phyloP scores from a whole-genome alignment of 2,888 invertebrate species.

The Sphaerophoria rueppellii region DNA sequence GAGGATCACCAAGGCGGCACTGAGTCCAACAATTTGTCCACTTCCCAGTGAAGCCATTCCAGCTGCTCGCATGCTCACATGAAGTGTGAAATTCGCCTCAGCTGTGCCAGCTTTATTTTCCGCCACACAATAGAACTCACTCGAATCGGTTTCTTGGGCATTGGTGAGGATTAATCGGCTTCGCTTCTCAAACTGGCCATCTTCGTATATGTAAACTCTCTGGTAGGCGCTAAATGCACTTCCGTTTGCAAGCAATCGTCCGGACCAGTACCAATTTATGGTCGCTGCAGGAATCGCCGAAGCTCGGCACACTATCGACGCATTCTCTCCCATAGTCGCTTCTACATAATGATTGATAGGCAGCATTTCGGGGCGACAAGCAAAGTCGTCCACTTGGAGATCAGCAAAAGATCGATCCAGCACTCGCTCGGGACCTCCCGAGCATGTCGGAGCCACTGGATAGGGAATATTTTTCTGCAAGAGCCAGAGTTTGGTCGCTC shows the following conservation, averaged over 20 bases:
- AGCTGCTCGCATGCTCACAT: constrained; percentile 89
- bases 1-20: constrained; percentile 90
- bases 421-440: constrained; percentile 87
- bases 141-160: constrained; percentile 91
- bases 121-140: constrained; percentile 94
- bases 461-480: constrained; percentile 89
- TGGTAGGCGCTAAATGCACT: constrained; percentile 91
- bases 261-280: constrained; percentile 94
- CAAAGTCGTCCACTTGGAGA: constrained; percentile 91
- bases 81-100: constrained; percentile 94
- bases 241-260: constrained; percentile 89
- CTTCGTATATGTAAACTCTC: constrained; percentile 89
- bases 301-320: constrained; percentile 91
- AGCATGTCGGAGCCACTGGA: constrained; percentile 90
- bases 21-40: constrained; percentile 92
- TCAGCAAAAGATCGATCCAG: constrained; percentile 89
- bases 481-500: constrained; percentile 92
- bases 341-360: constrained; percentile 90
- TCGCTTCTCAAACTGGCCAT: constrained; percentile 89
- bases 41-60: constrained; percentile 92
- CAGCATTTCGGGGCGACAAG: constrained; percentile 91
- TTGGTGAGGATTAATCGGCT: constrained; percentile 91
- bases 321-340: constrained; percentile 91
- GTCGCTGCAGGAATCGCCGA: constrained; percentile 91
- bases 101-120: constrained; percentile 94